A percentile compares a stretch with the other conserved stretches of the same genome.
Conservation (phyloP, 2,888 invertebrate species). For the Camponotus fellah region DNA sequence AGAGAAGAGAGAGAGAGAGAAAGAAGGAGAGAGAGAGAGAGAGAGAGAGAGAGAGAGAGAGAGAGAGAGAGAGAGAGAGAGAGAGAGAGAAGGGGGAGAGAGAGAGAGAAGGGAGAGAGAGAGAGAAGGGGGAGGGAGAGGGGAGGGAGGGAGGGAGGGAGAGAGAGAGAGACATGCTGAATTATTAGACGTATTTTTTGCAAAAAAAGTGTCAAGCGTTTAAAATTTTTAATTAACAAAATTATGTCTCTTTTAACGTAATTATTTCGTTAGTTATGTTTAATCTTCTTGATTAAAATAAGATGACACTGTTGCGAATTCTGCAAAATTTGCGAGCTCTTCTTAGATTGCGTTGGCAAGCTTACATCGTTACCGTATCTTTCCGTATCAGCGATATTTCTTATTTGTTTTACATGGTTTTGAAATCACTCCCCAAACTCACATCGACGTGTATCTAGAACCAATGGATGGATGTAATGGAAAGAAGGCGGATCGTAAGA, state of each 20-base stretch:
- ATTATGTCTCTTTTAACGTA: not conserved
- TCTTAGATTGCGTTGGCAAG: not conserved
- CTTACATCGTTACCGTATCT: not conserved
- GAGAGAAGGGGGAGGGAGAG: not conserved
- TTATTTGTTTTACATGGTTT: conserved; percentile 32
- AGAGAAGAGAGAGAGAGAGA: too few relatives aligned
- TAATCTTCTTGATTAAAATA: not conserved
- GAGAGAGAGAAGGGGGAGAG: not conserved
- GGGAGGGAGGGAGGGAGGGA: not conserved
- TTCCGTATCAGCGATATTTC: not conserved
- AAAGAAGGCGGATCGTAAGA: conserved; percentile 39
- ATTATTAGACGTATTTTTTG: not conserved
- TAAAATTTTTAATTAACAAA: conserved; percentile 11
- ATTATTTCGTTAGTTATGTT: not conserved
- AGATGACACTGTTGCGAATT: not conserved
- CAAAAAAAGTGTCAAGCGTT: not conserved
- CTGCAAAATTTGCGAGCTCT: not conserved
- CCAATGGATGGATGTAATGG: conserved; percentile 36
- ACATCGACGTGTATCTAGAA: conserved; percentile 15
- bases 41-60: not conserved
- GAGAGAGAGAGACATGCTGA: not conserved
- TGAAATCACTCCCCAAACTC: conserved; percentile 27
- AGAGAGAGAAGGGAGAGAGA: not conserved
- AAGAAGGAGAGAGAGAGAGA: not conserved
- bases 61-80: not conserved